phyloP scores from a whole-genome alignment of 2,888 invertebrate genomes.

The Ennomos quercinarius region DNA sequence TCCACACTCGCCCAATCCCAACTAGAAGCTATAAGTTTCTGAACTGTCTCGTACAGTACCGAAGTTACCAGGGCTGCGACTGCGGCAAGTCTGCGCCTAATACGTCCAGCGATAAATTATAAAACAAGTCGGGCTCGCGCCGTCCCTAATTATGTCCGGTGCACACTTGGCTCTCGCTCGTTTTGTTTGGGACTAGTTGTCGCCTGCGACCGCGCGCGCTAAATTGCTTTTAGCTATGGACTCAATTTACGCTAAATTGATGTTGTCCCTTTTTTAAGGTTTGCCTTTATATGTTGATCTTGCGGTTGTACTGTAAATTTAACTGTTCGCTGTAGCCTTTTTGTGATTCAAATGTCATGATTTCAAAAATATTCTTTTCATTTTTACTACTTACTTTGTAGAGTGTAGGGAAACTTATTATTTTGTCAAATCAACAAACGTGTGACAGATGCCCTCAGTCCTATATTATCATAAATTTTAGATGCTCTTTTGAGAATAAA shows the following conservation, averaged over 20 bases:
- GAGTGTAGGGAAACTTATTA: too few relatives aligned
- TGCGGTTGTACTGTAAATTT: not conserved
- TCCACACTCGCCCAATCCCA: too few relatives aligned
- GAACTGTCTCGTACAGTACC: not conserved
- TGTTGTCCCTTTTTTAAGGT: conserved; percentile 13
- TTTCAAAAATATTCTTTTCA: too few relatives aligned
- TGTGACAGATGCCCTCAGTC: too few relatives aligned
- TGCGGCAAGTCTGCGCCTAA: conserved; percentile 31
- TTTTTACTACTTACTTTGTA: too few relatives aligned
- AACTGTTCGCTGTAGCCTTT: not conserved
- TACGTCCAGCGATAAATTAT: conserved; percentile 45
- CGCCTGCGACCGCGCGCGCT: conserved; percentile 29
- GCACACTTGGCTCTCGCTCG: conserved; percentile 34
- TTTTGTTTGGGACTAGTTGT: conserved; percentile 34
- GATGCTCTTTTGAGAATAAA: too few relatives aligned
- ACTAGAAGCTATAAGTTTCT: not conserved
- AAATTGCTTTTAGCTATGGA: conserved; percentile 35
- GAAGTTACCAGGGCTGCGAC: not conserved
- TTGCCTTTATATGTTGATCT: conserved; percentile 24
- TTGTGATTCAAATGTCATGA: too few relatives aligned
- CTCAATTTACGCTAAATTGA: conserved; percentile 27
- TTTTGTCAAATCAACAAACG: too few relatives aligned
- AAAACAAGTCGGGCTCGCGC: conserved; percentile 41
- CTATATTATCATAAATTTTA: too few relatives aligned
- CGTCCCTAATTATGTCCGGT: conserved; percentile 48